Evolutionary conservation across 2,113 vertebrate genomes (phyloP).

Genomic region (Phodopus roborovskii): DNA sequence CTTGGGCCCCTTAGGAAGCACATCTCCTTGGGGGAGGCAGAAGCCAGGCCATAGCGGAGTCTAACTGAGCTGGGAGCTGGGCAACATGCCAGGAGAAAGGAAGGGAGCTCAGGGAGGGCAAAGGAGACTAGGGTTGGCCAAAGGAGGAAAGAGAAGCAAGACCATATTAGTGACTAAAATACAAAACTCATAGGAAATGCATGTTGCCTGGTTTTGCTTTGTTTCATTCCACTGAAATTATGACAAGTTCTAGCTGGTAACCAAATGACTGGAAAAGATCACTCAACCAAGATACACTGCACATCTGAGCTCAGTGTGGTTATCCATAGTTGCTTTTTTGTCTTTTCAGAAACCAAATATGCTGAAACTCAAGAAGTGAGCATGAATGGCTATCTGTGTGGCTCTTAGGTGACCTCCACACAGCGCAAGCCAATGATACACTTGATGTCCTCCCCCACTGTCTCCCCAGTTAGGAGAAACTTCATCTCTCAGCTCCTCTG

Average conservation of each 20-base stretch:
- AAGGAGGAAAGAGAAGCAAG: neutral
- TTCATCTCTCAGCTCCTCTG: neutral
- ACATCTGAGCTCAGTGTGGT: constrained; percentile 27
- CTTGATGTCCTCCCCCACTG: neutral
- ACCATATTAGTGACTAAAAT: neutral
- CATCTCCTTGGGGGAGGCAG: neutral
- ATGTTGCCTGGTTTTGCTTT: neutral
- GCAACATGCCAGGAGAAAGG: accelerated
- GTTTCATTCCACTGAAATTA: neutral
- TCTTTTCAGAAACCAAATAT: constrained; percentile 64
- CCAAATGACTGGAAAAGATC: constrained; percentile 49
- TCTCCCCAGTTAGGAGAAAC: neutral
- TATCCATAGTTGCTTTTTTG: constrained; percentile 57
- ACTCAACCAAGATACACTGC: neutral
- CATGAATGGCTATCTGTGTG: constrained; percentile 3
- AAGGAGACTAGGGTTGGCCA: neutral
- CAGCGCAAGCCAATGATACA: neutral
- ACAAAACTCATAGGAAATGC: neutral
- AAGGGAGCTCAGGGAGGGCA: neutral
- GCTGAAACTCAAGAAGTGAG: constrained; percentile 56
- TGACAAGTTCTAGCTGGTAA: constrained; percentile 38
- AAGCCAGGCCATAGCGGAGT: neutral
- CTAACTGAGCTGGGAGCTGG: too few relatives aligned
- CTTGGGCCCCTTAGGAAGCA: neutral
- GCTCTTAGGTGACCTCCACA: neutral